Conservation (phyloP, 1,140 invertebrate genomes). For the Ips nitidus region DNA sequence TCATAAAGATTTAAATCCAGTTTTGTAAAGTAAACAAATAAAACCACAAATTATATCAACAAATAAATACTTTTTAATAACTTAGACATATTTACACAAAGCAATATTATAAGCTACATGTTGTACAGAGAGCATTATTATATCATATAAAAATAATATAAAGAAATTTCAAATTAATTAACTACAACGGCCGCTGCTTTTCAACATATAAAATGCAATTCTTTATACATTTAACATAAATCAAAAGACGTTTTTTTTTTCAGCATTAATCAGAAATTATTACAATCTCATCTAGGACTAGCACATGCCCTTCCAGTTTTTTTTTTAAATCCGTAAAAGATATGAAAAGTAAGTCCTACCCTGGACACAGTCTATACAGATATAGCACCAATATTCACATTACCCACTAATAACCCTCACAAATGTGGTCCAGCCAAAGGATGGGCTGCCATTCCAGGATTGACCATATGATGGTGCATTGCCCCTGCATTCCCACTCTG, state of each 20-base stretch:
- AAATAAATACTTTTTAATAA: constrained; percentile 12
- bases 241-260: too few relatives aligned
- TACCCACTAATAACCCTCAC: constrained; percentile 20
- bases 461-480: constrained; percentile 54
- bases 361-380: neutral
- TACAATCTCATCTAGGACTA: too few relatives aligned
- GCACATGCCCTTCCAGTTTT: too few relatives aligned
- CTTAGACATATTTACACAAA: constrained; percentile 2
- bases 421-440: constrained; percentile 43
- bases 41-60: constrained; percentile 2
- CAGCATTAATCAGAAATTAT: too few relatives aligned
- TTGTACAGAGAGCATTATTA: too few relatives aligned
- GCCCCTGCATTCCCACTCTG: constrained; percentile 52
- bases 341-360: too few relatives aligned
- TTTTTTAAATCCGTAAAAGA: too few relatives aligned
- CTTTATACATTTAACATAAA: too few relatives aligned
- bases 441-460: constrained; percentile 45
- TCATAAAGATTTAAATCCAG: neutral
- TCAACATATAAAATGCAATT: too few relatives aligned
- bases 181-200: too few relatives aligned
- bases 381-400: constrained; percentile 1
- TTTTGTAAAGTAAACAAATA: neutral
- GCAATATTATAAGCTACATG: neutral
- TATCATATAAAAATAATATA: too few relatives aligned
- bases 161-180: too few relatives aligned